Percentiles rank a stretch among this genome's conserved stretches.
Evolutionary conservation across 92 coral and sea anemone genomes (phyloP).

Genomic region (Heliopora coerulea): DNA sequence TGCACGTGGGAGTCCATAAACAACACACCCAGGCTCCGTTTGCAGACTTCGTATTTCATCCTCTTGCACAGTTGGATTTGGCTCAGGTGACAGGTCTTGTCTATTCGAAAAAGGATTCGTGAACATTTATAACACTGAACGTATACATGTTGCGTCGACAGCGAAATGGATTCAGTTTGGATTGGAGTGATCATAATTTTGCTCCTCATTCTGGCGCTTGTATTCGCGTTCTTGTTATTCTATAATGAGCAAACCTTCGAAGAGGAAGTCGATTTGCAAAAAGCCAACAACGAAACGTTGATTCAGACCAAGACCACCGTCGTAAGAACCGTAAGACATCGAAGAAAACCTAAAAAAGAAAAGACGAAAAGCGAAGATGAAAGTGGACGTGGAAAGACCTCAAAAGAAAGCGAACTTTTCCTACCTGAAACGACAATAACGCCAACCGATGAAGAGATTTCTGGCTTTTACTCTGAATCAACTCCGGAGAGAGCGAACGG

Average conservation of each 20-base stretch:
- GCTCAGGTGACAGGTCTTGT: neutral
- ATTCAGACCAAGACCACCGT: neutral
- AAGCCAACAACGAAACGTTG: constrained; percentile 42
- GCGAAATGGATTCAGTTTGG: constrained; percentile 33
- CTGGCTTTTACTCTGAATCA: neutral
- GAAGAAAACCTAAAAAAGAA: constrained; percentile 64
- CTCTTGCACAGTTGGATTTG: neutral
- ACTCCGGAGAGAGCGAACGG: constrained; percentile 15
- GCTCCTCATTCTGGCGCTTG: constrained; percentile 19
- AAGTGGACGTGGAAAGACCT: neutral
- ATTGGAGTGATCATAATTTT: constrained; percentile 17
- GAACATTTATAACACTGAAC: too few relatives aligned
- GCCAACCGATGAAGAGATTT: neutral
- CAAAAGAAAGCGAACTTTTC: constrained; percentile 1
- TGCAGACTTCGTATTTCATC: neutral
- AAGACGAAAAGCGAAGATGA: constrained; percentile 62
- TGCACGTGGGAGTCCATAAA: constrained; percentile 37
- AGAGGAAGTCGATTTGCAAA: constrained; percentile 79
- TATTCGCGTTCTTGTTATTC: constrained; percentile 24
- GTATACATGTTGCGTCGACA: neutral
- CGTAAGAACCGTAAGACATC: constrained; percentile 64
- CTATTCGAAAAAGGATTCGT: neutral
- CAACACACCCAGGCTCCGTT: constrained; percentile 40
- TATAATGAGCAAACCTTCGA: constrained; percentile 82
- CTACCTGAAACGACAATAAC: neutral